Base-by-base conservation (phyloP, 2,797 vertebrate species). In the Bradypus variegatus region DNA sequence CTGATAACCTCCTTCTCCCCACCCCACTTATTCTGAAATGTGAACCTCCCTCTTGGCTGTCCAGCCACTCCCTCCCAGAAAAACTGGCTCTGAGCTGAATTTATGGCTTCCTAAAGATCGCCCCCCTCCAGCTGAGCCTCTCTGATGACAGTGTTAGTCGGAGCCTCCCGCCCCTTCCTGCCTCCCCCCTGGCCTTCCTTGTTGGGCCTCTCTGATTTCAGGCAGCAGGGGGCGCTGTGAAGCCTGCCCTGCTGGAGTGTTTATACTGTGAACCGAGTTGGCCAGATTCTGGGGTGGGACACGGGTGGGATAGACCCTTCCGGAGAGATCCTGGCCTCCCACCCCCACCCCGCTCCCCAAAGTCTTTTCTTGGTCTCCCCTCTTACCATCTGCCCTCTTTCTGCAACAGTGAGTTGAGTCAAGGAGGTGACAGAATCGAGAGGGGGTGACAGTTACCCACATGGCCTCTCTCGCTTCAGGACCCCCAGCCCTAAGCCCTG, bases 191-290 rank as follows among this genome's bases (percentile, higher is more conserved):
- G 88, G 89, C 91, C 92, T 60, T 94, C 92, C 93, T 82, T 38
- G 81, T 77, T 91, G 95, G 94, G 93, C 92, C 91, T 91, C 88
- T 93, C 94, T 91, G 92, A 82, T 92, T 76, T 89, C 83, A 38
- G 84, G 91, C 91, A 78, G 94, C 92, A 95, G 94, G 92, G 86
- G 93, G 93, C 75, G 91, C 89, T 92, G 90, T 78, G 90, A 88
- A 31, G 90, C 89, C 53, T 55, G 67, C 85, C 89, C 92, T 89
- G 92, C 95, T 84, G 91, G 93, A 92, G 94, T 64, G 92, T 86
- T 95, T 95, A 96, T 96, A 96, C 96, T 96, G 96, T 96, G 96
- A 95, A 95, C 94, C 69, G 94, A 94, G 82, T 90, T 80, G 84
- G 95, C 64, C 80, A 14, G 84, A 79, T 60, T 45, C 27, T 62